Conservation (phyloP, 1,140 invertebrate genomes). For the Atopsyche davidsoni region DNA sequence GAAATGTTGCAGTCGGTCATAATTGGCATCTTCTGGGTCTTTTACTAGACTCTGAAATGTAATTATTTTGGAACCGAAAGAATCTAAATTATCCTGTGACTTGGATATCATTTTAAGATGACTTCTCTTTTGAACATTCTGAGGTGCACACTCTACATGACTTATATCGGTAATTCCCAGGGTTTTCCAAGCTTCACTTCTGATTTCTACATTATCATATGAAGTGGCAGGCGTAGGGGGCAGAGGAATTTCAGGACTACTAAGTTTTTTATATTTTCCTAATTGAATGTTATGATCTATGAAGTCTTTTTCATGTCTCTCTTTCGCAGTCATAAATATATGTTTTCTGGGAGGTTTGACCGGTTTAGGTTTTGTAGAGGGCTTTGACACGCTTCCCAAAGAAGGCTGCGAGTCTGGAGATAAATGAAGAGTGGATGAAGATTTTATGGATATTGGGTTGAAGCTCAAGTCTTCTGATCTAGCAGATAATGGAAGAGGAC, state of each 20-base stretch:
- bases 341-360: constrained; percentile 60
- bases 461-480: constrained; percentile 45
- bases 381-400: constrained; percentile 40
- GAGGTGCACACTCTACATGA: constrained; percentile 51
- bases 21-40: constrained; percentile 51
- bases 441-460: constrained; percentile 45
- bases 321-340: constrained; percentile 42
- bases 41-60: constrained; percentile 41
- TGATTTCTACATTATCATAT: constrained; percentile 63
- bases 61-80: constrained; percentile 41
- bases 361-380: constrained; percentile 54
- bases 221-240: constrained; percentile 40
- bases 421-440: constrained; percentile 40
- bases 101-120: constrained; percentile 45
- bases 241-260: constrained; percentile 46
- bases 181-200: constrained; percentile 71
- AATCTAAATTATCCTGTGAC: constrained; percentile 47
- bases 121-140: constrained; percentile 38
- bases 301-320: constrained; percentile 32
- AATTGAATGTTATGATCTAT: constrained; percentile 42
- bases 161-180: constrained; percentile 64
- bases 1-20: constrained; percentile 75
- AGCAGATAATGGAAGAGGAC: constrained; percentile 64
- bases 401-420: constrained; percentile 37
- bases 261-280: constrained; percentile 42